Percentiles rank a stretch among this genome's conserved stretches.
These are phyloP conservation scores for Trachelus iudaicus DNA, from an alignment of 2,888 invertebrate species.

Conservation along the genomic window DNA sequence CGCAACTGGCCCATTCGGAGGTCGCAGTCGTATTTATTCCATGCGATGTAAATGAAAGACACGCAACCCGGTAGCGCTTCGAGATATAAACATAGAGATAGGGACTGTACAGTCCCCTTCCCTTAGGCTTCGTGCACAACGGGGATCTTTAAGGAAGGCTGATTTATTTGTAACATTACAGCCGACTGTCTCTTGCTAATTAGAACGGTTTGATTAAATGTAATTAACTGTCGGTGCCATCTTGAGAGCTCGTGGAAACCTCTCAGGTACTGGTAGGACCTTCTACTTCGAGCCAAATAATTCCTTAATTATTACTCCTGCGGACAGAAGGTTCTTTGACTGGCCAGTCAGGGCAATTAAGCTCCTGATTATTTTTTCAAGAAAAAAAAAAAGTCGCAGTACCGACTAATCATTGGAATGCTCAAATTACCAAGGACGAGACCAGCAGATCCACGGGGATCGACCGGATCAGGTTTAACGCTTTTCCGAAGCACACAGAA, in stretches of 20 bases:
- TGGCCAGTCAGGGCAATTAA: conserved; percentile 39
- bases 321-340: conserved; percentile 21
- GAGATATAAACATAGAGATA: not conserved
- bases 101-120: not conserved
- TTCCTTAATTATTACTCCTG: conserved; percentile 54
- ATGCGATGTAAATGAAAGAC: conserved; percentile 23
- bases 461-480: too few species aligned
- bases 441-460: too few species aligned
- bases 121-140: too few species aligned
- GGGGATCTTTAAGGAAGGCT: too few species aligned
- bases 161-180: too few species aligned
- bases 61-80: not conserved
- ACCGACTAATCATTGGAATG: not conserved
- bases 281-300: conserved; percentile 53
- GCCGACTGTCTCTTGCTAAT: conserved; percentile 39
- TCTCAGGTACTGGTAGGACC: conserved; percentile 42
- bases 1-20: conserved; percentile 4
- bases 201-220: conserved; percentile 60
- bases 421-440: too few species aligned
- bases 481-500: too few species aligned
- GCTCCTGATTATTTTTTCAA: conserved; percentile 46
- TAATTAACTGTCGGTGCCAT: conserved; percentile 39
- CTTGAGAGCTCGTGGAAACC: conserved; percentile 24
- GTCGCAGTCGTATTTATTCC: conserved; percentile 13
- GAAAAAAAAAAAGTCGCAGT: conserved; percentile 26